A percentile compares a stretch with the other conserved stretches of the same genome.
Conservation (phyloP, 2,113 vertebrate genomes). For the Alethe diademata region DNA sequence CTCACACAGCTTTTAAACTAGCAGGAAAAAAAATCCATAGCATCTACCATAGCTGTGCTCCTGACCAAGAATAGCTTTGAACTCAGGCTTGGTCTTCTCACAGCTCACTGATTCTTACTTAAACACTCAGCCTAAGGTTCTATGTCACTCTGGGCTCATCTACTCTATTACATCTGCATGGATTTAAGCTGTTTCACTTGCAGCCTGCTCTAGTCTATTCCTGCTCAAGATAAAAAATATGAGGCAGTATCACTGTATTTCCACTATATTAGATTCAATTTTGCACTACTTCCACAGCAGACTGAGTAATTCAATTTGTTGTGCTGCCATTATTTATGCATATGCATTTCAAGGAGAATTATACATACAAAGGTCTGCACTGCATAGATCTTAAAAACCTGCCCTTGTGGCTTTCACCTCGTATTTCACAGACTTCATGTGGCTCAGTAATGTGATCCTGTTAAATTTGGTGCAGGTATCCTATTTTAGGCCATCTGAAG, state of each 20-base stretch:
- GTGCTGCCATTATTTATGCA: background rate
- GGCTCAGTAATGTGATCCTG: background rate
- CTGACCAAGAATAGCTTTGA: background rate
- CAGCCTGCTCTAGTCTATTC: background rate
- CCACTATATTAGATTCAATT: background rate
- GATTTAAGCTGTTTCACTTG: background rate
- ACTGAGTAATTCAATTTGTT: background rate
- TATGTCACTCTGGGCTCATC: background rate
- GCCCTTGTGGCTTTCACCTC: background rate
- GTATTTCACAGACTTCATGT: background rate
- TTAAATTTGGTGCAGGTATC: background rate
- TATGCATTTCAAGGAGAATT: background rate
- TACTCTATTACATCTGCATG: background rate
- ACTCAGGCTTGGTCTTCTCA: background rate
- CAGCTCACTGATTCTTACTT: background rate
- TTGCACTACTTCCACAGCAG: background rate
- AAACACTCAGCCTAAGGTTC: background rate
- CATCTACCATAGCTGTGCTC: background rate
- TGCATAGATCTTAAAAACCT: background rate
- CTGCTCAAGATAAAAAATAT: background rate
- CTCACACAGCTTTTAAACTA: background rate
- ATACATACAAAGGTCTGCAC: background rate
- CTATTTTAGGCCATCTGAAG: background rate
- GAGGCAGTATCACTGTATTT: background rate
- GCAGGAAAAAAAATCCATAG: background rate